Evolutionary conservation across 2,888 invertebrate species (phyloP).

Genomic region (Lasioglossum lativentre): DNA sequence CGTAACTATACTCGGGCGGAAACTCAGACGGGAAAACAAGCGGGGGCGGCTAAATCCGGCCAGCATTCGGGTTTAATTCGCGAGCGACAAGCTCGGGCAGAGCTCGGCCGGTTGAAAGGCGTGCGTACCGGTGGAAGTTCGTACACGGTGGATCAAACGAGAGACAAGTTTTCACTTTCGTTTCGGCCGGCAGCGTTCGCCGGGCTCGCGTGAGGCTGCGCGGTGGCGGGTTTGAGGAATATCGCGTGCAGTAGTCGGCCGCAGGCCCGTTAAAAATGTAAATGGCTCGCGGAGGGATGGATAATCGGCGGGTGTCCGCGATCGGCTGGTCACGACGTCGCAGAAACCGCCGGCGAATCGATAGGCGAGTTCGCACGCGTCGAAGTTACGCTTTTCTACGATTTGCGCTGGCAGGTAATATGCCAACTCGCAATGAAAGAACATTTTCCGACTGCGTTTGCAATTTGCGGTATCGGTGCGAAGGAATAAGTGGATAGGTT

Average conservation of each 20-base stretch:
- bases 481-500: no score
- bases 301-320: slow-evolving; percentile 13
- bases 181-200: background rate
- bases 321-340: slow-evolving; percentile 19
- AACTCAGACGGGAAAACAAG: background rate
- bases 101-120: background rate
- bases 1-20: background rate
- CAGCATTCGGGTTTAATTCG: background rate
- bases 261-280: slow-evolving; percentile 31
- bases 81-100: background rate
- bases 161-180: slow-evolving; percentile 12
- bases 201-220: background rate
- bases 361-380: background rate
- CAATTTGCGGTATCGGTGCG: background rate
- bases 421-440: background rate
- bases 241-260: slow-evolving; percentile 28
- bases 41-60: background rate
- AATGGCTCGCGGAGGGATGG: background rate
- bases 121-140: background rate
- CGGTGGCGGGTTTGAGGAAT: background rate
- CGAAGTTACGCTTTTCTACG: background rate
- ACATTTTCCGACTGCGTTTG: background rate
- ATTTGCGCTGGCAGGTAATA: background rate
- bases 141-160: background rate
- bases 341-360: background rate